Conservation (phyloP, 2,888 invertebrate species). For the Eumacrocentrus americanus region DNA sequence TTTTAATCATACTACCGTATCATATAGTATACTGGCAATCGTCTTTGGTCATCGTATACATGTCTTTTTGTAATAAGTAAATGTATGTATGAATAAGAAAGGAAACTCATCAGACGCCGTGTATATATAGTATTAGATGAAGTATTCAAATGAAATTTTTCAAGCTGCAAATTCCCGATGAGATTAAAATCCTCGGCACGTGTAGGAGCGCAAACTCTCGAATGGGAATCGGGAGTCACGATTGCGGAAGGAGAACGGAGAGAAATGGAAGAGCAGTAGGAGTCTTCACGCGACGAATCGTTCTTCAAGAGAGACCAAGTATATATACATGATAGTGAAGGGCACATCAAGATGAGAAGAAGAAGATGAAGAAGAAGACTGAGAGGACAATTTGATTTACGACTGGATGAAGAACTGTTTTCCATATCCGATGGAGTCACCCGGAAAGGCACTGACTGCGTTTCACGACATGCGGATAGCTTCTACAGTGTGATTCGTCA, state of each 20-base stretch:
- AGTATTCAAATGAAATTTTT: slow-evolving; percentile 1
- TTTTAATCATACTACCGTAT: no score
- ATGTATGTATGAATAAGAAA: no score
- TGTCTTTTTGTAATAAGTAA: no score
- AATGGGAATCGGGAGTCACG: slow-evolving; percentile 24
- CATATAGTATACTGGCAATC: no score
- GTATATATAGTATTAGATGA: no score
- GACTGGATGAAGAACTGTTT: slow-evolving; percentile 32
- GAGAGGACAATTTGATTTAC: slow-evolving; percentile 34
- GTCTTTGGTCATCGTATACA: no score
- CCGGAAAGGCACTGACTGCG: slow-evolving; percentile 19
- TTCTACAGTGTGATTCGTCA: slow-evolving; percentile 18
- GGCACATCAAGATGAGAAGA: background rate
- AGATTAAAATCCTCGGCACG: slow-evolving; percentile 20
- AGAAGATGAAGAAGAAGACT: slow-evolving; percentile 18
- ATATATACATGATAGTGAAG: slow-evolving; percentile 8
- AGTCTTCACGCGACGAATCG: slow-evolving; percentile 17
- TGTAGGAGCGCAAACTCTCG: slow-evolving; percentile 23
- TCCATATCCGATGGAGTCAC: slow-evolving; percentile 28
- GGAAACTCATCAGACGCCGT: no score
- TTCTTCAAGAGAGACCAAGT: no score
- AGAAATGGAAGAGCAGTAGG: slow-evolving; percentile 14
- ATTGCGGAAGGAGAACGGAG: slow-evolving; percentile 23
- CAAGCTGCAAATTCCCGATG: background rate
- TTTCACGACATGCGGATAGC: slow-evolving; percentile 25